These are phyloP conservation scores for Calliphora vomitoria DNA, from an alignment of 2,888 invertebrate species.

Conservation along the genomic window DNA sequence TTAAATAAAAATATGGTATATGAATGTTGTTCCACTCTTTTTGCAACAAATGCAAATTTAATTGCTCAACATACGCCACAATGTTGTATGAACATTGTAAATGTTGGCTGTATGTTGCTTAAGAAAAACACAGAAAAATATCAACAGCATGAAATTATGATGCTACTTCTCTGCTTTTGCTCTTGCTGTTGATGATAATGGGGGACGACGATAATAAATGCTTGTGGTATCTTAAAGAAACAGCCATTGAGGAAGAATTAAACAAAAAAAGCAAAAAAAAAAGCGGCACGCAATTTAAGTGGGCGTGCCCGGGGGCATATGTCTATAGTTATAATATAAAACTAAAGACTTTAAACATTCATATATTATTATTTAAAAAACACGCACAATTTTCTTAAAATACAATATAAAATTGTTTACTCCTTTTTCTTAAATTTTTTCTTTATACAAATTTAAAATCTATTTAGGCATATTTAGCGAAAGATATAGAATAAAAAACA, in stretches of 20 bases:
- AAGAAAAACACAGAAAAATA: conserved; percentile 51
- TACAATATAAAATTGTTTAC: neutral
- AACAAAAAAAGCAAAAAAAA: conserved; percentile 56
- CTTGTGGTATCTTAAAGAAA: conserved; percentile 74
- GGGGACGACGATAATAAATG: conserved; percentile 79
- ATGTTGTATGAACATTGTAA: conserved; percentile 45
- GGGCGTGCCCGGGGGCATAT: conserved; percentile 78
- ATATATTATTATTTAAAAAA: conserved; percentile 37
- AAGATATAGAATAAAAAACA: conserved; percentile 22
- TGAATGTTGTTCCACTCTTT: conserved; percentile 38
- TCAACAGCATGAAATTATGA: conserved; percentile 62
- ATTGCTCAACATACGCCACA: conserved; percentile 79
- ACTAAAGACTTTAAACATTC: conserved; percentile 66
- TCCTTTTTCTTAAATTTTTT: neutral
- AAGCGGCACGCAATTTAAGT: conserved; percentile 84
- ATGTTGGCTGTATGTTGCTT: conserved; percentile 61
- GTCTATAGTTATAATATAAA: conserved; percentile 70
- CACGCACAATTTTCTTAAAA: conserved; percentile 54
- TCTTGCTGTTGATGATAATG: conserved; percentile 67
- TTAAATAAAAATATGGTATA: conserved; percentile 48
- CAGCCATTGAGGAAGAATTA: conserved; percentile 27
- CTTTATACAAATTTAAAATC: neutral
- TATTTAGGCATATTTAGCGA: neutral
- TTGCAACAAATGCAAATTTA: conserved; percentile 84
- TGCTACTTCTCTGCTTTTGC: conserved; percentile 67